Evolutionary conservation across 2,113 vertebrate genomes (phyloP).

Genomic region (Ahaetulla prasina): DNA sequence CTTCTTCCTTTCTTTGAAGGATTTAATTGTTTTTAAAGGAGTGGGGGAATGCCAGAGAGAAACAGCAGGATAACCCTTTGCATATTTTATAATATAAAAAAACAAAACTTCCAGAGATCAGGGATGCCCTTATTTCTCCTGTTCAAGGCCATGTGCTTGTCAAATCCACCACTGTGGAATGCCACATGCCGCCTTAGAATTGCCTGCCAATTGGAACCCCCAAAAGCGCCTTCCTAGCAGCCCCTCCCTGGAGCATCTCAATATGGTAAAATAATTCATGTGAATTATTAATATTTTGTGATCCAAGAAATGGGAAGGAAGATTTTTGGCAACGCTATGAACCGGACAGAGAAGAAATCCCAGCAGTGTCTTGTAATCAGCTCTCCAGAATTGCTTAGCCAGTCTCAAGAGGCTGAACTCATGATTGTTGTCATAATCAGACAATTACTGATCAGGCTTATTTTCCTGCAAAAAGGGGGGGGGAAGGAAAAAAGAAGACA

Average conservation of each 20-base stretch:
- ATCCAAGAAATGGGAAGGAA: not conserved
- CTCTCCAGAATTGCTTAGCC: conserved; percentile 2
- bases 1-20: not conserved
- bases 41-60: not conserved
- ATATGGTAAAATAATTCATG: not conserved
- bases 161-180: not conserved
- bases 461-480: not conserved
- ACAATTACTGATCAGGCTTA: not conserved
- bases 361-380: not conserved
- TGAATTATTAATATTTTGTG: not conserved
- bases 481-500: too few species aligned
- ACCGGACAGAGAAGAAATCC: not conserved
- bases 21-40: not conserved
- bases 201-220: not conserved
- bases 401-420: not conserved
- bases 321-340: not conserved
- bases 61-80: not conserved
- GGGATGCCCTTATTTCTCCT: not conserved
- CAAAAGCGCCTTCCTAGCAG: not conserved
- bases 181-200: not conserved
- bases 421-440: not conserved
- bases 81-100: not conserved
- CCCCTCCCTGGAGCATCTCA: not conserved
- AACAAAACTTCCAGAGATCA: not conserved
- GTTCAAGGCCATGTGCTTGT: not conserved